Evolutionary conservation across 1,140 invertebrate genomes (phyloP).

Genomic region (Tetragnatha versicolor): DNA sequence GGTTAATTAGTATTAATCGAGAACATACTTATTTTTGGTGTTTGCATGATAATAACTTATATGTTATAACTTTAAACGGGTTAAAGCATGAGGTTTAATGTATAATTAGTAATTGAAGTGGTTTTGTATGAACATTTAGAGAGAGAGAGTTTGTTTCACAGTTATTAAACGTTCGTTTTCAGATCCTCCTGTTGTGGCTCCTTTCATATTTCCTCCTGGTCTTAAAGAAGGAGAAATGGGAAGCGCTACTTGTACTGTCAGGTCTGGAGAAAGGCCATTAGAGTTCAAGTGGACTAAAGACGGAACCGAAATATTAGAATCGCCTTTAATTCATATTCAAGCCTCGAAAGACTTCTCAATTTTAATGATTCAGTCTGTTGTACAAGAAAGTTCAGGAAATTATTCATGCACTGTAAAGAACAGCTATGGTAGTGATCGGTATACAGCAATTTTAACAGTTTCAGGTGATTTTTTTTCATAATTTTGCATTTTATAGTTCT

Average conservation of each 20-base stretch:
- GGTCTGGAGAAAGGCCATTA: constrained; percentile 3
- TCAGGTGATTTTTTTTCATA: no score
- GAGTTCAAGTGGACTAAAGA: constrained; percentile 45
- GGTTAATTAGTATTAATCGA: neutral
- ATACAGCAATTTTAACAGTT: constrained; percentile 87
- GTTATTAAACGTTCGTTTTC: neutral
- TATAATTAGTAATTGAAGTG: neutral
- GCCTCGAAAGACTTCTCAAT: constrained; percentile 63
- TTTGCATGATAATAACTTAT: neutral
- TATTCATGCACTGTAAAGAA: constrained; percentile 92
- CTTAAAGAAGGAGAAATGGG: constrained; percentile 38
- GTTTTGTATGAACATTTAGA: neutral
- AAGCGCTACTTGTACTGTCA: constrained; percentile 13
- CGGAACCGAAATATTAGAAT: neutral
- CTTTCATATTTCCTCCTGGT: constrained; percentile 16
- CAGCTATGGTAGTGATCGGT: constrained; percentile 87
- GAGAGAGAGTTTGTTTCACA: neutral
- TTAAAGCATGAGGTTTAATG: neutral
- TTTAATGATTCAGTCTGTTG: constrained; percentile 78
- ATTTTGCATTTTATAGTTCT: no score
- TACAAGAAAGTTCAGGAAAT: constrained; percentile 77
- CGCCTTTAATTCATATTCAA: neutral
- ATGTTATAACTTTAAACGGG: neutral
- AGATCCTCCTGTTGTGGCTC: constrained; percentile 21
- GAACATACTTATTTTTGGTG: neutral